Evolutionary conservation across 2,888 invertebrate genomes (phyloP).

Genomic region (Adelognathus sp.): DNA sequence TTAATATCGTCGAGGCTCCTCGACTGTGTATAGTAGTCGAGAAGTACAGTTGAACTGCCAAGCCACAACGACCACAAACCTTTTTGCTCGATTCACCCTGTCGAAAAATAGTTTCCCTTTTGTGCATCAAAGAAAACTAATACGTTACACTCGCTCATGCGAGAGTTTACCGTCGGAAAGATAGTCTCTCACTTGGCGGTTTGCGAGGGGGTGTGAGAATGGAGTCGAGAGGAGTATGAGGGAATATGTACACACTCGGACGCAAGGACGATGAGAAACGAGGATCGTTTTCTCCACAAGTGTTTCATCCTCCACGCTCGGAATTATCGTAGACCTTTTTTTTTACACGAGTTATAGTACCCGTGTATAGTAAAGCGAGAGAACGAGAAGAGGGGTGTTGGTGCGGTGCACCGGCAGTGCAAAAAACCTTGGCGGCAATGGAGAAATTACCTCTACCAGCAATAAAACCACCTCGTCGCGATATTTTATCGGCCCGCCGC

Average conservation of each 20-base stretch:
- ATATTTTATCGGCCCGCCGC: conserved; percentile 52
- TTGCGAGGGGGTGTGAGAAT: background rate
- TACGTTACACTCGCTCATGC: conserved; percentile 11
- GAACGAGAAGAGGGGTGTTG: conserved; percentile 17
- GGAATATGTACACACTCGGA: background rate
- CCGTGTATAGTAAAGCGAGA: background rate
- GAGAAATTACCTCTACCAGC: conserved; percentile 24
- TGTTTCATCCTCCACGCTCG: conserved; percentile 40
- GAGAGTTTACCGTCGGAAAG: conserved; percentile 12
- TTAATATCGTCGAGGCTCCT: too few relatives aligned
- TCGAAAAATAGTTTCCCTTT: too few relatives aligned
- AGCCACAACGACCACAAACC: too few relatives aligned
- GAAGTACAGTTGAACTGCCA: too few relatives aligned
- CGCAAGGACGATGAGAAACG: conserved; percentile 57
- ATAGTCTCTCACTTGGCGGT: background rate
- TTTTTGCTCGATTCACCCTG: too few relatives aligned
- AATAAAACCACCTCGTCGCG: conserved; percentile 53
- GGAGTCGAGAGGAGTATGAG: conserved; percentile 17
- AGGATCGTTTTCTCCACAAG: conserved; percentile 51
- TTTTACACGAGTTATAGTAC: conserved; percentile 6
- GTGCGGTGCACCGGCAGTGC: background rate
- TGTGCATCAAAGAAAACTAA: conserved; percentile 15
- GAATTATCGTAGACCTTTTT: conserved; percentile 48
- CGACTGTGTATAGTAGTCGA: too few relatives aligned
- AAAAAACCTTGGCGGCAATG: conserved; percentile 34